A percentile compares a stretch with the other conserved stretches of the same genome.
Conservation (phyloP, 2,797 vertebrate species). For the Synaphobranchus kaupii region DNA sequence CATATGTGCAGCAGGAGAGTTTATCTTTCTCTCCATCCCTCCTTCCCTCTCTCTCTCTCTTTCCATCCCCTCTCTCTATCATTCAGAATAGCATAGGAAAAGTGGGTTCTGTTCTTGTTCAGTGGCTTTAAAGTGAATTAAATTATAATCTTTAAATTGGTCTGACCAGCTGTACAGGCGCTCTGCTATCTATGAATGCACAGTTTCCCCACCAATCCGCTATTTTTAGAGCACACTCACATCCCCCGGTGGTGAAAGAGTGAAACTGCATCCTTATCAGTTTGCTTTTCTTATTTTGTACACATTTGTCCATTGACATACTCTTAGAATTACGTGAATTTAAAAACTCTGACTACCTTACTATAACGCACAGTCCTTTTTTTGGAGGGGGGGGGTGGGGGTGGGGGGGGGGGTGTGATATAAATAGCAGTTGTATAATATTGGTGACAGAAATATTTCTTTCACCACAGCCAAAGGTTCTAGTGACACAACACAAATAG, state of each 20-base stretch:
- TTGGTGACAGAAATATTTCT: too few species aligned
- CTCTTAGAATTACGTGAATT: too few species aligned
- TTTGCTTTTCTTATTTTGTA: not conserved
- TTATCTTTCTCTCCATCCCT: not conserved
- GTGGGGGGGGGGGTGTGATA: too few species aligned
- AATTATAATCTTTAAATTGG: not conserved
- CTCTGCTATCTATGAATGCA: not conserved
- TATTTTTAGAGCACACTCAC: not conserved
- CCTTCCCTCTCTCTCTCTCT: not conserved
- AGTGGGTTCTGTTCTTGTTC: too few species aligned
- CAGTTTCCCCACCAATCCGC: not conserved
- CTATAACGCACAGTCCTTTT: too few species aligned
- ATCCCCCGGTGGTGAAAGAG: constrained; percentile 20
- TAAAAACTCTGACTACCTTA: too few species aligned
- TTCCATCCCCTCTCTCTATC: not conserved
- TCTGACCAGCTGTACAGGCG: not conserved
- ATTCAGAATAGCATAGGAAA: not conserved
- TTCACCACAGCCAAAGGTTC: too few species aligned
- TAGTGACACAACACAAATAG: too few species aligned
- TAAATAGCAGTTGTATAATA: too few species aligned
- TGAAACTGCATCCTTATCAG: not conserved
- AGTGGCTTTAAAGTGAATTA: not conserved
- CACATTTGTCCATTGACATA: not conserved
- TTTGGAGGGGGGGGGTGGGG: too few species aligned
- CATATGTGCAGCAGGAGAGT: too few species aligned